Conservation (phyloP, 2,113 vertebrate genomes). For the Lagopus muta region DNA sequence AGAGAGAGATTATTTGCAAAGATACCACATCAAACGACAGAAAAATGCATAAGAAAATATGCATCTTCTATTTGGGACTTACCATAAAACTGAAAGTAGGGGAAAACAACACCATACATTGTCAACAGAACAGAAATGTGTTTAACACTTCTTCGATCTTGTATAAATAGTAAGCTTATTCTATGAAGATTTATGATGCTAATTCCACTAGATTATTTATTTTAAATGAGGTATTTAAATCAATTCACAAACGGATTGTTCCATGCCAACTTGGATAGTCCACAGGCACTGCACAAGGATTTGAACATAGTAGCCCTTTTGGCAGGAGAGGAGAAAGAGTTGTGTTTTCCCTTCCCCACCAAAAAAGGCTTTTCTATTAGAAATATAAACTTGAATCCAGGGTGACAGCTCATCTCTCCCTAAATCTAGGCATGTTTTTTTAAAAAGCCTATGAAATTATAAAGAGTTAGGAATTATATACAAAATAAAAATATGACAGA, state of each 20-base stretch:
- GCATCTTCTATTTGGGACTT: not conserved
- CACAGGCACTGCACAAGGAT: conserved; percentile 34
- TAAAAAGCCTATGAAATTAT: conserved; percentile 70
- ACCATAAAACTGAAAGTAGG: not conserved
- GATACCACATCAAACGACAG: not conserved
- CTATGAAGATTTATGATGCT: conserved; percentile 60
- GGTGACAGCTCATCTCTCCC: conserved; percentile 66
- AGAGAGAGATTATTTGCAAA: conserved; percentile 9
- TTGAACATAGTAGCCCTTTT: conserved; percentile 60
- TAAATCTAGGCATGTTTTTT: conserved; percentile 71
- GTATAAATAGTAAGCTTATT: conserved; percentile 61
- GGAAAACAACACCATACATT: not conserved
- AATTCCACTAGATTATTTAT: conserved; percentile 65
- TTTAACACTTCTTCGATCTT: conserved; percentile 55
- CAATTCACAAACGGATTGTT: conserved; percentile 70
- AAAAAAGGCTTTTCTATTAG: conserved; percentile 67
- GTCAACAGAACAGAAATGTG: conserved; percentile 39
- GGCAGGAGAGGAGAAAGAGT: conserved; percentile 60
- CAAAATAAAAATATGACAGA: conserved; percentile 78
- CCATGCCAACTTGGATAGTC: conserved; percentile 44
- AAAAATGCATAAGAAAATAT: conserved; percentile 25
- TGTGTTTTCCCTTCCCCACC: conserved; percentile 29
- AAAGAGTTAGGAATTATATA: conserved; percentile 75
- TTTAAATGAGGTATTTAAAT: conserved; percentile 69
- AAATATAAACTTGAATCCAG: conserved; percentile 65